Base-by-base conservation (phyloP, 2,797 vertebrate species). In the Aeoliscus strigatus region DNA sequence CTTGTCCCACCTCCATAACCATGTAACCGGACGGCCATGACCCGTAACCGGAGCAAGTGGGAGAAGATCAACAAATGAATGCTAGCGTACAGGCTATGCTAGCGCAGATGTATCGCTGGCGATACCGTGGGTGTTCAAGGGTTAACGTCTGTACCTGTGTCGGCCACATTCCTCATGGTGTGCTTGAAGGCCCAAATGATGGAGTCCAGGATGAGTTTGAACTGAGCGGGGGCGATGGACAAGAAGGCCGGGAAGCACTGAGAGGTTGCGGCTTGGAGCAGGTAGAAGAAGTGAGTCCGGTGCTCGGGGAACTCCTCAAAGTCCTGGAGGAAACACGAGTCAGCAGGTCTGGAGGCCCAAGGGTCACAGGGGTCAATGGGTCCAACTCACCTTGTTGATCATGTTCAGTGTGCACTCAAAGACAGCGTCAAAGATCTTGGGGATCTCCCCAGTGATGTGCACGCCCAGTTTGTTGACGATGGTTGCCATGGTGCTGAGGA, bases 161-260 rank as follows among this genome's bases (percentile, higher is more conserved):
- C 96, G n/a, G 96, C 96, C 67, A 98, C 96, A 0, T 99, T 99
- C 85, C 96, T 93, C 96, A 99, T 99, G 29, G 96, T 98, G 82
- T 99, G 96, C 58, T 99, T 99, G 77, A 99, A 98, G 81, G 96
- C 96, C 96, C 96, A 99, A 86, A 99, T 99, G 82, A 99, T 98
- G 62, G 96, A 99, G 87, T 99, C 96, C 83, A 98, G 86, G 72
- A 99, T 94, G 61, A 99, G 90, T 62, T 98, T 99, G 78, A 99
- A 99, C 79, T 99, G 96, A 60, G 93, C 93, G 0, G 96, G 94
- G 27, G 96, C 93, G 85, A 98, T 99, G 73, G 94, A 91, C 61
- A 99, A 87, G 86, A 97, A 99, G 6, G 96, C 96, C 34, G 95
- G 94, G 83, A 99, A 99, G 80, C 96, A 99, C 60, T 99, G 93